A percentile compares a stretch with the other conserved stretches of the same genome.
Conservation (phyloP, 2,888 invertebrate species). For the Stratiomys singularior region DNA sequence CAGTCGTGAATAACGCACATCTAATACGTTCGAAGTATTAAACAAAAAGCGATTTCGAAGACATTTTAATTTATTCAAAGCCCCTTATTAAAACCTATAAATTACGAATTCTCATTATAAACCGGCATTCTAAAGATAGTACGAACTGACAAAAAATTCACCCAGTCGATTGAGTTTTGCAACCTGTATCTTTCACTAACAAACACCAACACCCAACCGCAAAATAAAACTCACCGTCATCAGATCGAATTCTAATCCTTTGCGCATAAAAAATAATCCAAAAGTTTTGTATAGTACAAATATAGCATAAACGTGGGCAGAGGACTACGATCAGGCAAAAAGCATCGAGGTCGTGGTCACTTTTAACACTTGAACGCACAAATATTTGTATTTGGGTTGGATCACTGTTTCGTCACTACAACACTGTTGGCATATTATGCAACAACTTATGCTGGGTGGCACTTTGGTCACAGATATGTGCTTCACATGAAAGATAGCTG, state of each 20-base stretch:
- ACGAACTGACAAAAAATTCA: no score
- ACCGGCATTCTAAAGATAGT: no score
- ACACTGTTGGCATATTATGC: conserved; percentile 16
- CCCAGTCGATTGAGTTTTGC: no score
- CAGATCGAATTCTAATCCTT: conserved; percentile 9
- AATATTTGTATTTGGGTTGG: neutral
- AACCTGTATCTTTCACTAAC: no score
- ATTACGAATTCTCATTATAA: no score
- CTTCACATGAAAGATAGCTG: neutral
- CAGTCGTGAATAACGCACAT: no score
- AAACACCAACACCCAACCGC: neutral
- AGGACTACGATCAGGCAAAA: neutral
- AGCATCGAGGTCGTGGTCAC: neutral
- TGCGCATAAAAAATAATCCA: conserved; percentile 13
- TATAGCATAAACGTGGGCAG: neutral
- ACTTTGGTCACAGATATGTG: neutral
- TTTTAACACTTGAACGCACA: conserved; percentile 9
- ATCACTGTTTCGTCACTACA: conserved; percentile 19
- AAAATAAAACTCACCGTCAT: conserved; percentile 13
- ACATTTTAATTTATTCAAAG: no score
- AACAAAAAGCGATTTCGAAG: no score
- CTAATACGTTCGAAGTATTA: no score
- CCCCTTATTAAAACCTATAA: no score
- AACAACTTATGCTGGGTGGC: neutral
- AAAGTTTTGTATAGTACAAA: conserved; percentile 5